Evolutionary conservation across 2,797 vertebrate genomes (phyloP), one percentile per base, ranked within the genome.

Genomic region (Gallinago solitaria): DNA sequence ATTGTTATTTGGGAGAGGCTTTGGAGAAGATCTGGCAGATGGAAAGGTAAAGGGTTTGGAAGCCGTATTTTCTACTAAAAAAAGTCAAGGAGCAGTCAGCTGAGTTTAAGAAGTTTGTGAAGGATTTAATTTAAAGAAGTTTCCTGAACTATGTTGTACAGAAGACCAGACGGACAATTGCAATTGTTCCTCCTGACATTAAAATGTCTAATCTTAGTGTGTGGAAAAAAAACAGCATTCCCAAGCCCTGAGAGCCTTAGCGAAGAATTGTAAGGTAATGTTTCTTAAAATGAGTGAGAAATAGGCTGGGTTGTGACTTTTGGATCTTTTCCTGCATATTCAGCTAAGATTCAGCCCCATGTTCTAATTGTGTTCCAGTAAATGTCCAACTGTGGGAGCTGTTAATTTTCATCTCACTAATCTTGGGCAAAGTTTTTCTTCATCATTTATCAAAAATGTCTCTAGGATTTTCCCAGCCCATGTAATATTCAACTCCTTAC

Each of bases 231-330:
- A 35, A 32, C 56, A 64, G 43, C 28, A 32, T 69, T 93, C 87
- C 68, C 60, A 85, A 83, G 48, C 30, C 5, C 32, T 12, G 5
- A 30, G 24, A 86, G 35, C 24, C 16, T 30, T 33, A 16, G 0
- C 53, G 50, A 56, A 33, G n/a, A 89, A 23, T n/a, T n/a, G 8
- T 60, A 16, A 17, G 4, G 35, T 78, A 37, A 59, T 23, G 6
- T 21, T 5, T 88, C 50, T 75, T 78, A 57, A 64, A 75, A 89
- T 50, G 33, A 87, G 33, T 41, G 67, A 90, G 77, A 92, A 93
- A 9, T 50, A 41, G 37, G 19, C 30, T 20, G 65, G 57, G 43
- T 64, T 90, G 32, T 1, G 17, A 32, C 71, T 88, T 68, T 78
- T 0, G 8, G 45, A 53, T 81, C 33, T 85, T 48, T 50, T 21